These are phyloP conservation scores for Melipona beecheii DNA, from an alignment of 2,888 invertebrate species.

Conservation along the genomic window DNA sequence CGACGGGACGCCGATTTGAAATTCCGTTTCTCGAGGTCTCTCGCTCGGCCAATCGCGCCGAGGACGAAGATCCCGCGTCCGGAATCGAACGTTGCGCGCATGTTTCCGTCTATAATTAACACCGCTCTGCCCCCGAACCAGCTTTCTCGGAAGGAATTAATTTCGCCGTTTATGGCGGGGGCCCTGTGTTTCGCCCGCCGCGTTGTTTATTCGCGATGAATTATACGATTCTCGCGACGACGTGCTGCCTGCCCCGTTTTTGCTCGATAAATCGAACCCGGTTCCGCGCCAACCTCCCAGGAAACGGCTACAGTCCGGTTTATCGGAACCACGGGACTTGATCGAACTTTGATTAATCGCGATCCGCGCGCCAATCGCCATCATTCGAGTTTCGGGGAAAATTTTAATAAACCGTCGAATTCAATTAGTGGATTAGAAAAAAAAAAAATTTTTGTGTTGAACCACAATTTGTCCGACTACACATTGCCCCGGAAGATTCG, in stretches of 20 bases:
- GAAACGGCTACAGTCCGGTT: not conserved
- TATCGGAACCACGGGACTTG: no score
- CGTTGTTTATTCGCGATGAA: constrained; percentile 50
- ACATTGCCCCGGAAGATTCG: no score
- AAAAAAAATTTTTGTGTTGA: no score
- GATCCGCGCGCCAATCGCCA: not conserved
- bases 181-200: constrained; percentile 20
- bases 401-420: not conserved
- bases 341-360: not conserved
- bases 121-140: constrained; percentile 38
- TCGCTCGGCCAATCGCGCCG: not conserved
- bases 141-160: constrained; percentile 52
- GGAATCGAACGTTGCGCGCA: constrained; percentile 27
- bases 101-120: constrained; percentile 54
- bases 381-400: not conserved
- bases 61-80: not conserved
- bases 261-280: constrained; percentile 5
- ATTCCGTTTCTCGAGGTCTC: constrained; percentile 39
- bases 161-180: constrained; percentile 51
- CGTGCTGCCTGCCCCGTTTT: constrained; percentile 5
- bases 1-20: constrained; percentile 57
- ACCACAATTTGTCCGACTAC: no score
- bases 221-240: constrained; percentile 40
- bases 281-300: constrained; percentile 9
- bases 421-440: fast-evolving